These are phyloP conservation scores for Aurelia sp. DNA, from an alignment of 30 jellyfish, hydroid and myxozoan species.

Conservation along the genomic window DNA sequence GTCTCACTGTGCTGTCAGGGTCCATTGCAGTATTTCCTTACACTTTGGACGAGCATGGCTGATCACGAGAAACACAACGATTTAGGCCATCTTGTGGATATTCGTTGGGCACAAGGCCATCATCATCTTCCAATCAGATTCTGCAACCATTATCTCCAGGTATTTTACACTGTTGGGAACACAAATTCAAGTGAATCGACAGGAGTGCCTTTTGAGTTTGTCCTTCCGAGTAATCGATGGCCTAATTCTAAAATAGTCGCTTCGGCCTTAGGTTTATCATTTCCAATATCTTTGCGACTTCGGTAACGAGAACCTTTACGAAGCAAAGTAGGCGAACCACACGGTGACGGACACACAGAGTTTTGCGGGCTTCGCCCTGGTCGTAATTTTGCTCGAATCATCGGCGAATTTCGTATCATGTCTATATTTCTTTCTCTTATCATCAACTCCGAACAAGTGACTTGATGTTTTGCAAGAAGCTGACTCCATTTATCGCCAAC, in stretches of 20 bases:
- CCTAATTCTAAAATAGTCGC: conserved; percentile 1
- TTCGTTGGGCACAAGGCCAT: no score
- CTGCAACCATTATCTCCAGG: neutral
- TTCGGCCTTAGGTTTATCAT: conserved; percentile 1
- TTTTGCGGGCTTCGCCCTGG: conserved; percentile 29
- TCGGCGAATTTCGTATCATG: conserved; percentile 27
- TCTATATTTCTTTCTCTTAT: neutral
- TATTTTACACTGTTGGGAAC: neutral
- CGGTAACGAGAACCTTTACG: conserved; percentile 67
- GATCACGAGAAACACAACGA: no score
- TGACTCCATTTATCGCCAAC: conserved; percentile 47
- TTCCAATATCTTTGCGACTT: conserved; percentile 5
- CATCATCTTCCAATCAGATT: no score
- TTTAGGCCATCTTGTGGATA: no score
- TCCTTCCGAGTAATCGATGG: conserved; percentile 9
- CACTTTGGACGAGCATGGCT: no score
- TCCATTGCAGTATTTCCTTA: no score
- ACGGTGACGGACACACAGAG: conserved; percentile 50
- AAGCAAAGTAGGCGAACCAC: conserved; percentile 35
- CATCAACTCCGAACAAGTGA: neutral
- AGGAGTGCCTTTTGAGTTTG: conserved; percentile 4
- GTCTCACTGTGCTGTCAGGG: no score
- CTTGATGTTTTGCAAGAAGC: conserved; percentile 32
- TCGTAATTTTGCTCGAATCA: neutral
- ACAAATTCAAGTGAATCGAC: conserved; percentile 1